Conservation (phyloP, 2,797 vertebrate species). For the Microhierax caerulescens region DNA sequence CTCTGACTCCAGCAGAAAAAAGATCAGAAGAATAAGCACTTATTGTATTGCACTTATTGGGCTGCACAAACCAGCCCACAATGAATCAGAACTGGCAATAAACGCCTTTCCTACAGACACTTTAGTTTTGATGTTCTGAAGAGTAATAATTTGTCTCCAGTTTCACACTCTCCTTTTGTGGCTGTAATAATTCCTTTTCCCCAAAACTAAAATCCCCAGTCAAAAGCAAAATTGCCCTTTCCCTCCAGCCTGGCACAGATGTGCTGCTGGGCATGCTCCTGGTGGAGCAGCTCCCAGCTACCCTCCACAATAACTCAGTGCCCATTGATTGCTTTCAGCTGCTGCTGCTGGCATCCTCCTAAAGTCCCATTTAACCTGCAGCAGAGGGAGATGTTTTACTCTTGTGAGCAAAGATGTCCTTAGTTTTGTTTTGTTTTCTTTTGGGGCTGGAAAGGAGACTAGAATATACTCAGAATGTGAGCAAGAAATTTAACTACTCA, state of each 20-base stretch:
- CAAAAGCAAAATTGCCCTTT: background rate
- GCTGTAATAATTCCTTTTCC: background rate
- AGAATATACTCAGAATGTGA: background rate
- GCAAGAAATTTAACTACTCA: background rate
- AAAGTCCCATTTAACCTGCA: background rate
- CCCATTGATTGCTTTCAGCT: background rate
- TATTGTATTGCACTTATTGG: no score
- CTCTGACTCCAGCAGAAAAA: background rate
- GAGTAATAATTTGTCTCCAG: background rate
- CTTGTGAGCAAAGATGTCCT: background rate
- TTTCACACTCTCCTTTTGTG: background rate
- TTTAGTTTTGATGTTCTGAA: background rate
- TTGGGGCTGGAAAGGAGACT: background rate
- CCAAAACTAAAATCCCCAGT: background rate
- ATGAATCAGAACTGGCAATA: background rate
- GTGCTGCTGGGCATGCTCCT: background rate
- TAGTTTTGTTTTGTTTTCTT: background rate
- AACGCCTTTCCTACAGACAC: background rate
- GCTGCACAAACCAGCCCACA: background rate
- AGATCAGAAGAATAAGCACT: background rate
- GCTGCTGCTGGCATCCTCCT: background rate
- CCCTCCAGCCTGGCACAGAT: background rate
- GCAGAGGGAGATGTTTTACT: background rate
- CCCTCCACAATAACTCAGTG: rapidly evolving
- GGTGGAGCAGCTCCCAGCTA: no score